Evolutionary conservation across 2,797 vertebrate species (phyloP), one percentile per base, ranked within the genome.

Genomic region (Poecilia picta): DNA sequence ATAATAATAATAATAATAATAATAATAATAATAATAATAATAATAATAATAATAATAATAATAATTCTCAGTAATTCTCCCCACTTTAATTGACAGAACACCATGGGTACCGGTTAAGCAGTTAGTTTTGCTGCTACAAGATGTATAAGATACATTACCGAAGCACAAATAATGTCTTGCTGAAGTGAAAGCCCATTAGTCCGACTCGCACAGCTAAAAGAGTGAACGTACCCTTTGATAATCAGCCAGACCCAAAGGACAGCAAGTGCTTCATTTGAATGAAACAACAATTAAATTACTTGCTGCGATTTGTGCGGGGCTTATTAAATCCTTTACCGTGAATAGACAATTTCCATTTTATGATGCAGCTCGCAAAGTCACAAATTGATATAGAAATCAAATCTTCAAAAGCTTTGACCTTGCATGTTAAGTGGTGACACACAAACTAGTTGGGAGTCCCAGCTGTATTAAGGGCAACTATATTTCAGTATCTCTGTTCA

Each of bases 241-340:
- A 91, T 88, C 87, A 91, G 78, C 85, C 89, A 85, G 81, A 72
- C 89, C 89, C 86, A 81, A 89, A 92, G 90, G 90, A 90, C 81
- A 82, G 87, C 72, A 75, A 87, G 83, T 80, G 79, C 88, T 88
- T 91, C 89, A 92, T 94, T 91, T 93, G 87, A 94, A 94, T 90
- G 78, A 93, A 93, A 91, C 87, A 93, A 94, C 90, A 93, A 93
- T 94, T 92, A 89, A 91, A 94, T 94, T 90, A 92, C 82, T 83
- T 76, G 73, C 90, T 84, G 77, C 85, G 86, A 80, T 90, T 87
- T 78, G 75, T 81, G 64, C 80, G 3, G 55, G 79, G 76, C 81
- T 88, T 91, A 91, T 92, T 92, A 89, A 92, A 92, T 87, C 79
- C 78, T 87, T 86, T 53, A 74, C 80, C 72, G 85, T 10, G 41